phyloP scores from a whole-genome alignment of 2,797 vertebrate species.

The Takifugu ocellatus region DNA sequence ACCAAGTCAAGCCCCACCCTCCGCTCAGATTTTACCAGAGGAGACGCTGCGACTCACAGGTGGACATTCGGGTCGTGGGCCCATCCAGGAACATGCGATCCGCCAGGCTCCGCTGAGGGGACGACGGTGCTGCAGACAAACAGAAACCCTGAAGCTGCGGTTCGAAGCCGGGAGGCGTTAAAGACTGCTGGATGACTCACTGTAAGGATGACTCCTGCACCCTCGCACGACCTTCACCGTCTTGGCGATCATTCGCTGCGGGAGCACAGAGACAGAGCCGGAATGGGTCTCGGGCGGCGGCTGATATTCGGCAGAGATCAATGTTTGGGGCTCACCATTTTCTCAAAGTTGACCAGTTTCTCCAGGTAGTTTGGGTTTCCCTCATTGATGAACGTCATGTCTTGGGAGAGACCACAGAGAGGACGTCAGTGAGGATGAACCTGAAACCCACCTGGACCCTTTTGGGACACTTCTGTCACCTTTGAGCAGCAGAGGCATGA shows the following conservation, averaged over 20 bases:
- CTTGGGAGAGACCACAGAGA: slow-evolving; percentile 57
- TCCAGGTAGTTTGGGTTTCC: slow-evolving; percentile 89
- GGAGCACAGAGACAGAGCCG: slow-evolving; percentile 2
- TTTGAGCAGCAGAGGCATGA: slow-evolving; percentile 96
- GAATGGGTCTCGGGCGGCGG: background rate
- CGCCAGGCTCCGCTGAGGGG: slow-evolving; percentile 84
- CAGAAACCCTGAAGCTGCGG: background rate
- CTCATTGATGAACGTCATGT: slow-evolving; percentile 96
- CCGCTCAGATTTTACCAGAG: background rate
- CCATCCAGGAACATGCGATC: slow-evolving; percentile 85
- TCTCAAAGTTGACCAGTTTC: slow-evolving; percentile 95
- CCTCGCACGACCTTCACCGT: slow-evolving; percentile 81
- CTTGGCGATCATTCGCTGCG: slow-evolving; percentile 90
- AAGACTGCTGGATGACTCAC: slow-evolving; percentile 62
- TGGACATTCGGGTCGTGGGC: slow-evolving; percentile 77
- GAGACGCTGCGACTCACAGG: slow-evolving; percentile 73
- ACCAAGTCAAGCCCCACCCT: background rate
- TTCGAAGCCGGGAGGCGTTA: background rate
- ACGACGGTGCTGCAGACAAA: slow-evolving; percentile 79
- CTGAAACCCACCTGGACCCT: background rate
- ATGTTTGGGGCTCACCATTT: slow-evolving; percentile 79
- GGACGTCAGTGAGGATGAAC: background rate
- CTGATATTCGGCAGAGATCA: background rate
- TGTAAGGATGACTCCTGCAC: slow-evolving; percentile 82
- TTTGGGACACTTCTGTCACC: slow-evolving; percentile 64